These are phyloP conservation scores for Rhinogobius similis DNA, from an alignment of 2,113 vertebrate genomes.

Conservation along the genomic window DNA sequence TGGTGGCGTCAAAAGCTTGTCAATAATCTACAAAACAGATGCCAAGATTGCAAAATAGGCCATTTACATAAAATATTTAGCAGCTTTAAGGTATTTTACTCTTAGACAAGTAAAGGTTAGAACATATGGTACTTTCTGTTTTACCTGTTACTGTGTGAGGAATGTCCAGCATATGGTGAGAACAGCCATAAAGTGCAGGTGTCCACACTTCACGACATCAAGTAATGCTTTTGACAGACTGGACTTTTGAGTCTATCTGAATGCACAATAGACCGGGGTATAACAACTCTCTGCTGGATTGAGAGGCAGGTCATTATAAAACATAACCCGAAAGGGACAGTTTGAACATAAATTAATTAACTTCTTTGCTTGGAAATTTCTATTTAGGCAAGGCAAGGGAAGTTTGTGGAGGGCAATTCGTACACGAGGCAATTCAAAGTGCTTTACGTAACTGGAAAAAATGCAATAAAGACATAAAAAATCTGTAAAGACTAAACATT, in stretches of 20 bases:
- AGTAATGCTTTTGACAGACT: slow-evolving; percentile 51
- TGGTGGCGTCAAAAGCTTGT: slow-evolving; percentile 47
- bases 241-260: slow-evolving; percentile 3
- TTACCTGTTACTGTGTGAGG: slow-evolving; percentile 26
- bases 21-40: slow-evolving; percentile 72
- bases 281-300: background rate
- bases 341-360: no score
- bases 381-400: no score
- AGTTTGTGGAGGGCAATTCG: no score
- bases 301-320: background rate
- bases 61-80: slow-evolving; percentile 9
- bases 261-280: slow-evolving; percentile 13
- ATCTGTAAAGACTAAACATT: no score
- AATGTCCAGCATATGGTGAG: slow-evolving; percentile 48
- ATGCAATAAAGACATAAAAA: no score
- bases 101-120: background rate
- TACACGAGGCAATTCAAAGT: no score
- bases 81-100: background rate
- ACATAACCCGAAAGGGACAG: background rate
- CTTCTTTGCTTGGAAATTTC: no score
- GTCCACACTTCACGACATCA: slow-evolving; percentile 36
- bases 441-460: no score
- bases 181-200: slow-evolving; percentile 50
- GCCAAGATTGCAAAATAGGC: slow-evolving; percentile 41
- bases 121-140: slow-evolving; percentile 27